Conservation (phyloP, 2,888 invertebrate genomes). For the Pyrrhia umbra region DNA sequence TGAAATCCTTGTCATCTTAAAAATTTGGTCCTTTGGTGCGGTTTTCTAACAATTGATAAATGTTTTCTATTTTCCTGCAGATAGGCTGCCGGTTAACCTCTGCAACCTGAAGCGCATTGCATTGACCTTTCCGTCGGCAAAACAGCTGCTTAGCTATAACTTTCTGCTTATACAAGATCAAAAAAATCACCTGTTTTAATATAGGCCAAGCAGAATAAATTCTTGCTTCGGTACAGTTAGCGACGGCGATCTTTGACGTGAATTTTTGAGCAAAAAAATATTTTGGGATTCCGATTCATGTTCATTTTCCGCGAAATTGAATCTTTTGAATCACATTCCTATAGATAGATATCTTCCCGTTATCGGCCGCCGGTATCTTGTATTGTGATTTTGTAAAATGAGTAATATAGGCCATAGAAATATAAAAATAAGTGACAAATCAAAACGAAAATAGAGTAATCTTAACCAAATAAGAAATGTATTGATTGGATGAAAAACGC, state of each 20-base stretch:
- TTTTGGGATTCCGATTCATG: conserved; percentile 4
- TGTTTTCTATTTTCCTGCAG: neutral
- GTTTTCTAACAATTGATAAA: conserved; percentile 1
- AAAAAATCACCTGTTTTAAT: conserved; percentile 38
- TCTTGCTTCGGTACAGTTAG: neutral
- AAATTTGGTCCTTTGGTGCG: neutral
- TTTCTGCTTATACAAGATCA: neutral
- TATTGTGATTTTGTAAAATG: conserved; percentile 19
- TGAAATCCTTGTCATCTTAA: neutral
- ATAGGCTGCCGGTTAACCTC: conserved; percentile 38
- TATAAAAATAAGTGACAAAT: neutral
- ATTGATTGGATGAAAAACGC: conserved; percentile 9
- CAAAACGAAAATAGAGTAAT: neutral
- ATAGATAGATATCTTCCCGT: conserved; percentile 20
- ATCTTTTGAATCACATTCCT: conserved; percentile 32
- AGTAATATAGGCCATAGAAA: neutral
- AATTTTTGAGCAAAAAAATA: conserved; percentile 1
- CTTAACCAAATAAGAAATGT: neutral
- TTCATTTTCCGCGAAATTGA: conserved; percentile 9
- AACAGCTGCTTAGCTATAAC: conserved; percentile 24
- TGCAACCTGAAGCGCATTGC: conserved; percentile 7
- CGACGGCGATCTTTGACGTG: neutral
- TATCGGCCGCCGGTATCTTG: conserved; percentile 33
- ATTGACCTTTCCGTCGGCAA: conserved; percentile 39
- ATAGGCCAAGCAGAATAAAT: conserved; percentile 2